Base-by-base conservation (phyloP, 1,140 invertebrate genomes). In the Drosophila lowei region DNA sequence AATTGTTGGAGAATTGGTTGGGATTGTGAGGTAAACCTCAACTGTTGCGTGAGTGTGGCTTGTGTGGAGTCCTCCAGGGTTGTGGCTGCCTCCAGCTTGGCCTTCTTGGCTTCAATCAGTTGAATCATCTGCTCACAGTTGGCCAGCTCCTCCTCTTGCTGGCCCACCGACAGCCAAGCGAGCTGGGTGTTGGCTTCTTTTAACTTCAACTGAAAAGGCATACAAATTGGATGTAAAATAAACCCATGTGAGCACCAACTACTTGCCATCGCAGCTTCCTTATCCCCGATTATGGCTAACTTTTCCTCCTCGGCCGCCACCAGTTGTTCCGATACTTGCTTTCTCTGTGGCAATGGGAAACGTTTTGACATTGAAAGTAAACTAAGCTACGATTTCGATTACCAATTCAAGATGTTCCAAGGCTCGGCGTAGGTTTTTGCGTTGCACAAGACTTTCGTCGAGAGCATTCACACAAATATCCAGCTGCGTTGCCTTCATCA, bases 401-500 rank as follows among this genome's bases (percentile, higher is more conserved):
- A 90, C 89, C 67, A 53, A 70, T 47, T 52, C 47, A 1, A 79
- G 30, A n/a, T 66, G 50, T 2, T 65, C 70, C 4, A 90, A 13
- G 7, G 75, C 67, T 25, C 68, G 46, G 6, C 15, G 50, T 2
- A 83, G 74, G 0, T 67, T 53, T 30, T 59, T 44, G 3, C 76
- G 63, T 18, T 66, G 52, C 11, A 70, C 65, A 28, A 72, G 52
- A 13, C 90, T 90, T 42, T 89, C 68, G 5, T 92, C 91, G 74
- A 97, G 96, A 89, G 96, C 95, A 2, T 91, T 76, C 52, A 94
- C 93, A 53, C 97, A 95, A 13, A 94, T 89, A 79, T 97, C 95
- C 41, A 98, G 90, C 67, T 95, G 94, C 0, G 97, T 98, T 0
- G 97, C 97, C 92, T 95, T 96, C 91, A 96, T 94, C 88, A 98